phyloP scores from a whole-genome alignment of 2,113 vertebrate species.

The Mastomys coucha region DNA sequence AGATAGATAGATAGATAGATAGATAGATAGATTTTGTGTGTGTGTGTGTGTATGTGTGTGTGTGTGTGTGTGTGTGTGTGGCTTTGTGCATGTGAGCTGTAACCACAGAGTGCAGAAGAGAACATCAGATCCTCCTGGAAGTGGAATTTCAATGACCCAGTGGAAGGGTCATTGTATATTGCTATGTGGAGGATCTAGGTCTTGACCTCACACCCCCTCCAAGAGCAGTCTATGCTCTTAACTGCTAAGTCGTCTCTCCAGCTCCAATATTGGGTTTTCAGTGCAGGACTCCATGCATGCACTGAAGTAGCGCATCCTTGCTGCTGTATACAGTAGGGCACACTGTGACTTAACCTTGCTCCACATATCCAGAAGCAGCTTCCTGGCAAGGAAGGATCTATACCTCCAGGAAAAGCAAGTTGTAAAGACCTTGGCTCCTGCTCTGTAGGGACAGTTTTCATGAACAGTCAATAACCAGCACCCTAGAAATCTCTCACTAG shows the following conservation, averaged over 20 bases:
- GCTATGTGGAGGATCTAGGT: too few relatives aligned
- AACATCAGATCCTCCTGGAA: background rate
- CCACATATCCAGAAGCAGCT: background rate
- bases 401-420: background rate
- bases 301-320: background rate
- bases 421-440: background rate
- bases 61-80: background rate
- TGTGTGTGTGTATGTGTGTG: background rate
- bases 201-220: too few relatives aligned
- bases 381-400: background rate
- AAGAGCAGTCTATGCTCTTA: background rate
- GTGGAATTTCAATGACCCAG: too few relatives aligned
- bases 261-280: background rate
- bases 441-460: background rate
- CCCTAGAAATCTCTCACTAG: slow-evolving; percentile 10
- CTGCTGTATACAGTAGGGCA: background rate
- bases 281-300: background rate
- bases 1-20: too few relatives aligned
- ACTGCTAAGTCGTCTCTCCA: background rate
- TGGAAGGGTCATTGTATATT: background rate
- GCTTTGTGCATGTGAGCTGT: background rate
- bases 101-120: background rate
- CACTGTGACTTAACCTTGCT: background rate
- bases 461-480: slow-evolving; percentile 53
- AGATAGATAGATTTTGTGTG: too few relatives aligned